Conservation (phyloP, 2,888 invertebrate species). For the Thymelicus acteon region DNA sequence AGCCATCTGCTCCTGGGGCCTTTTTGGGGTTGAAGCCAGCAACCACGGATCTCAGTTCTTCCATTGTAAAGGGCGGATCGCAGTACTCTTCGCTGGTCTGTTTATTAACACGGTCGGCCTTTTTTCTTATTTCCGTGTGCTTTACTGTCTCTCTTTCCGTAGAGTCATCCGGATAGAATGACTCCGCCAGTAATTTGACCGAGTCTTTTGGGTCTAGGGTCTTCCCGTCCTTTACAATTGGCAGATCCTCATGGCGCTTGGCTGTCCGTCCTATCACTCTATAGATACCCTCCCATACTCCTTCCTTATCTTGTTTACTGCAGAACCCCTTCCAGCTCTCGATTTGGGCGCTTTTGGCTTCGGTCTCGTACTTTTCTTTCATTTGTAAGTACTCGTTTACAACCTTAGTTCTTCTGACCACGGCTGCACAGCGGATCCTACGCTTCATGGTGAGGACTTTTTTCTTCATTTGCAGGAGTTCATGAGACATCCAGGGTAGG, state of each 20-base stretch:
- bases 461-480: too few relatives aligned
- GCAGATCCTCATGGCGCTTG: not conserved
- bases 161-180: not conserved
- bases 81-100: too few relatives aligned
- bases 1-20: not conserved
- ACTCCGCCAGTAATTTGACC: not conserved
- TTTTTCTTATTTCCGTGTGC: not conserved
- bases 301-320: not conserved
- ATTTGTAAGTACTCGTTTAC: too few relatives aligned
- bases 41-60: not conserved
- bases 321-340: too few relatives aligned
- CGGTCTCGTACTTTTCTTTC: too few relatives aligned
- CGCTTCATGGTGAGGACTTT: too few relatives aligned
- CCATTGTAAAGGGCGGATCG: not conserved
- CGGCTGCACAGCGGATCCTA: too few relatives aligned
- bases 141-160: fast-evolving
- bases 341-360: too few relatives aligned
- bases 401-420: too few relatives aligned
- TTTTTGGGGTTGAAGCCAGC: not conserved
- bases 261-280: not conserved
- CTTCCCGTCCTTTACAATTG: not conserved
- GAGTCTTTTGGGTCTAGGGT: not conserved
- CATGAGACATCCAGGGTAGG: too few relatives aligned
- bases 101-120: not conserved
- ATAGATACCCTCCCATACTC: not conserved